These are phyloP conservation scores for Lagocephalus sceleratus DNA, from an alignment of 2,797 vertebrate species.

Conservation along the genomic window DNA sequence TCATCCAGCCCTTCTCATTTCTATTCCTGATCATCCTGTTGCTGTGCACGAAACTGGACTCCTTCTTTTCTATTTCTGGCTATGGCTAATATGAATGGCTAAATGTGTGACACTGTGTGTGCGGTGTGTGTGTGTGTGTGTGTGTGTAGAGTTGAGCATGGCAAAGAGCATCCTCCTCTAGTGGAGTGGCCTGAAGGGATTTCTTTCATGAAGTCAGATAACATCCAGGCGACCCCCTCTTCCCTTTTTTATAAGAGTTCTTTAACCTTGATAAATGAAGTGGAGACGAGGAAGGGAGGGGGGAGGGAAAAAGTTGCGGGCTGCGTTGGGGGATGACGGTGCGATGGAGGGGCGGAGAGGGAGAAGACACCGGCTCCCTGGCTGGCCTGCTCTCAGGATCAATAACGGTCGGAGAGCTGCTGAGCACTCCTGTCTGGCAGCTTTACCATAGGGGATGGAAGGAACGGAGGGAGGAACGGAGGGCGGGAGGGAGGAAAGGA, in stretches of 20 bases:
- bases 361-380: slow-evolving; percentile 62
- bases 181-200: slow-evolving; percentile 75
- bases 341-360: slow-evolving; percentile 49
- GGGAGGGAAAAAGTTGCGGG: slow-evolving; percentile 52
- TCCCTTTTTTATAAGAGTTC: slow-evolving; percentile 80
- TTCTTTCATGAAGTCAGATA: slow-evolving; percentile 82
- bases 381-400: slow-evolving; percentile 75
- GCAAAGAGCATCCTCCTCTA: slow-evolving; percentile 70
- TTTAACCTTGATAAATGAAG: slow-evolving; percentile 83
- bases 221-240: slow-evolving; percentile 71
- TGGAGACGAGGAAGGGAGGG: slow-evolving; percentile 46
- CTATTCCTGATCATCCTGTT: slow-evolving; percentile 41
- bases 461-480: slow-evolving; percentile 18
- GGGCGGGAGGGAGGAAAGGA: slow-evolving; percentile 44
- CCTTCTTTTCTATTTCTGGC: slow-evolving; percentile 50
- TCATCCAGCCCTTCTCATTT: slow-evolving; percentile 2
- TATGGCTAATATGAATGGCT: slow-evolving; percentile 42
- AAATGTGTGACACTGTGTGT: slow-evolving; percentile 38
- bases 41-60: slow-evolving; percentile 41
- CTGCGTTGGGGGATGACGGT: slow-evolving; percentile 46
- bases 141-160: slow-evolving; percentile 48
- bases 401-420: slow-evolving; percentile 76
- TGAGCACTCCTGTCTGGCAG: slow-evolving; percentile 76
- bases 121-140: slow-evolving; percentile 18
- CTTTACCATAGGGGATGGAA: slow-evolving; percentile 63